Evolutionary conservation across 2,113 vertebrate species (phyloP).

Genomic region (Poeciliopsis prolifica): DNA sequence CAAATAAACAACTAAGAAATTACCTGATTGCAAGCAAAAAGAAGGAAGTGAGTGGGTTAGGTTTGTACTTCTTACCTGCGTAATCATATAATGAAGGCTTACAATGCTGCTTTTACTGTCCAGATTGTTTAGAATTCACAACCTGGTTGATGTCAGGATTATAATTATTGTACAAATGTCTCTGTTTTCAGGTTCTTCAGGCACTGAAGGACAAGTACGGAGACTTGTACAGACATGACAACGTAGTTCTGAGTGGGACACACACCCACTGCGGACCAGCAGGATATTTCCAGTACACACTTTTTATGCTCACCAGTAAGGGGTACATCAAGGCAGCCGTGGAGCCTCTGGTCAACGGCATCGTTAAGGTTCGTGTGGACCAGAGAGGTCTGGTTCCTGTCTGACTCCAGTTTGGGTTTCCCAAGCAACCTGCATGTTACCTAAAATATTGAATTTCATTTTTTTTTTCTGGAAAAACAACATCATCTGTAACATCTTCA

Average conservation of each 20-base stretch:
- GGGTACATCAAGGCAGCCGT: constrained; percentile 84
- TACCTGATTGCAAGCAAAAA: not conserved
- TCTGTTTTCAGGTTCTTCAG: constrained; percentile 82
- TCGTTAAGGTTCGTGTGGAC: constrained; percentile 83
- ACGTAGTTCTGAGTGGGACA: constrained; percentile 90
- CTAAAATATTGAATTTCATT: not conserved
- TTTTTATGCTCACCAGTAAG: constrained; percentile 86
- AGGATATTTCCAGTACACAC: constrained; percentile 92
- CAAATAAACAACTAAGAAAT: not conserved
- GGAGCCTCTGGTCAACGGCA: constrained; percentile 85
- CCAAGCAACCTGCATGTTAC: not conserved
- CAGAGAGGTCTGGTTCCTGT: not conserved
- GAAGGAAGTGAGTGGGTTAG: not conserved
- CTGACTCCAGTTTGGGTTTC: not conserved
- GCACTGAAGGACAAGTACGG: constrained; percentile 85
- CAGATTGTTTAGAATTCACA: not conserved
- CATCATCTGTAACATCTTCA: too few species aligned
- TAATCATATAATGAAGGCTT: not conserved
- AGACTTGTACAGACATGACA: constrained; percentile 85
- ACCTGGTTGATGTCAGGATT: not conserved
- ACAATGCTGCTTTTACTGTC: not conserved
- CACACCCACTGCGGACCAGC: constrained; percentile 90
- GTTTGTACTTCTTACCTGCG: not conserved
- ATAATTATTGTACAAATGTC: not conserved
- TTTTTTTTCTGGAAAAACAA: too few species aligned